Base-by-base conservation (phyloP, 1,140 invertebrate species). In the Tribolium madens region DNA sequence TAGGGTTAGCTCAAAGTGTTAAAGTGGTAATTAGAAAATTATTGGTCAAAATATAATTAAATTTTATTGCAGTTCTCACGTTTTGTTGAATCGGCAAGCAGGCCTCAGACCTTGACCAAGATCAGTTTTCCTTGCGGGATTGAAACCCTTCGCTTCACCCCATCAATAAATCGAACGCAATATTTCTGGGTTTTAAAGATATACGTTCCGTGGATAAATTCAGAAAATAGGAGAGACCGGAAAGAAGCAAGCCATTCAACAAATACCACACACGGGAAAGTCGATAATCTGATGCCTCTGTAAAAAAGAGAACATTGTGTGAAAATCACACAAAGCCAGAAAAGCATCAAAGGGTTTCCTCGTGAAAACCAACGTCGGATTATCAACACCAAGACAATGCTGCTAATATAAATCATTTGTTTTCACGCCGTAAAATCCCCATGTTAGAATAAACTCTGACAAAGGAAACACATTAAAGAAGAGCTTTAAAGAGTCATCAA, bases 161-260 rank as follows among this genome's bases (percentile, higher is more conserved):
- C 57, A 64, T 64, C 57, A 64, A 64, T 64, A 64, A 64, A 64
- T 64, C 57, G 57, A 64, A 57, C 52, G 52, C 52, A 57, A 64
- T 64, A 64, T 64, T 64, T 64, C 57, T 64, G 26, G 26, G 57
- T 64, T 64, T 36, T 36, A 64, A 36, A 33, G 57, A 26, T 64
- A 64, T 36, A 57, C 52, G 15, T 57, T 18, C 52, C 10, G 57
- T 6, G 26, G 57, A 64, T 64, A 64, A 64, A 26, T 64, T 64
- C 26, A 26, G n/a, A 64, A 64, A 64, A 64, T 64, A 64, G 57
- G 12, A 36, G 57, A 57, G 57, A n/a, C 57, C n/a, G 26, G 57
- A 64, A 64, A 64, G 57, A 36, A 64, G 21, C 26, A 31, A 64
- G 57, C 57, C 26, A 64, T 64, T 64, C 26, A 64, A 14, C 52